These are phyloP conservation scores for Liopterus haemorrhoidalis DNA, from an alignment of 2,888 invertebrate genomes.

Conservation along the genomic window DNA sequence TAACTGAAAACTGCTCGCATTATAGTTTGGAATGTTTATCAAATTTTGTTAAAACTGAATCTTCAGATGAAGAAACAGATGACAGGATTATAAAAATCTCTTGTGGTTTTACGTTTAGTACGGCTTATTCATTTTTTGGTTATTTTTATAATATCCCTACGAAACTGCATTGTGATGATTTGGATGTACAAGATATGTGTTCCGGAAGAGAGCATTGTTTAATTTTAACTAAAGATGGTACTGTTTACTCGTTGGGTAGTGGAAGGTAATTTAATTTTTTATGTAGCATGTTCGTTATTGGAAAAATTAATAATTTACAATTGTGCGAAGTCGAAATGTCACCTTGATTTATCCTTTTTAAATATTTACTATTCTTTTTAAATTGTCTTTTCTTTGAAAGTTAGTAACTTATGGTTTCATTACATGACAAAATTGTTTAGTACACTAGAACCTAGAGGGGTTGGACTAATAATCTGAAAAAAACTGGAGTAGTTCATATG, in stretches of 20 bases:
- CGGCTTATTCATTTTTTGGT: slow-evolving; percentile 48
- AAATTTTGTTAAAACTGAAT: slow-evolving; percentile 29
- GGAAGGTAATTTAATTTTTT: slow-evolving; percentile 77
- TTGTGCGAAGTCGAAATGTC: too few relatives aligned
- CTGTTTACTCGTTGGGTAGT: slow-evolving; percentile 75
- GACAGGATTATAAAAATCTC: slow-evolving; percentile 45
- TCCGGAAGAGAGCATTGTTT: slow-evolving; percentile 80
- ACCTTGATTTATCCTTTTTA: too few relatives aligned
- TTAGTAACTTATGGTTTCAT: too few relatives aligned
- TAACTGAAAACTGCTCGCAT: background rate
- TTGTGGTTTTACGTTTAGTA: slow-evolving; percentile 47
- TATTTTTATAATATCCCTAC: slow-evolving; percentile 58
- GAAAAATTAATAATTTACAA: too few relatives aligned
- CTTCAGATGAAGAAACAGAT: background rate
- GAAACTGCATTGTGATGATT: slow-evolving; percentile 51
- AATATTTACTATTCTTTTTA: too few relatives aligned
- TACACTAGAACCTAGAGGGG: too few relatives aligned
- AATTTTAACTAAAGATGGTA: slow-evolving; percentile 61
- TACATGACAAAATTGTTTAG: too few relatives aligned
- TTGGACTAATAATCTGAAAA: too few relatives aligned
- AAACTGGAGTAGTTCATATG: too few relatives aligned
- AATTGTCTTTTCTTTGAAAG: too few relatives aligned
- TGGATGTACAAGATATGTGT: slow-evolving; percentile 56
- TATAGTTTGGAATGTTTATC: slow-evolving; percentile 19
- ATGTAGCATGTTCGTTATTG: too few relatives aligned